These are phyloP conservation scores for Bursaphelenchus mucronatus DNA, from an alignment of 1,140 invertebrate genomes.

Conservation along the genomic window DNA sequence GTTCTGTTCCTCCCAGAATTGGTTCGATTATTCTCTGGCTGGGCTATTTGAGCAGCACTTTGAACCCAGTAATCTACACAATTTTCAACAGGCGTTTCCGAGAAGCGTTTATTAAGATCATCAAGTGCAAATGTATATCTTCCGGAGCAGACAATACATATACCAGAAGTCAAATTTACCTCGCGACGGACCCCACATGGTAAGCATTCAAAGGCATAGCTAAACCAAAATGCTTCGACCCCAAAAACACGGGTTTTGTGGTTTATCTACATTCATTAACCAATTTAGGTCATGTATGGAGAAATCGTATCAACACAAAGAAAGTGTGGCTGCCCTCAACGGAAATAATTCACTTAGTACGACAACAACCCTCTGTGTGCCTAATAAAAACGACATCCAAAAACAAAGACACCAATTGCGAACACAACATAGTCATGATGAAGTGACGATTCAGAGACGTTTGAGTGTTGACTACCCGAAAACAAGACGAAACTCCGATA, in stretches of 20 bases:
- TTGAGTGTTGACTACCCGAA: no score
- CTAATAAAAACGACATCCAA: no score
- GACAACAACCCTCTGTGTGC: no score
- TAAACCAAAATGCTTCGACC: background rate
- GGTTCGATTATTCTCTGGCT: conserved; percentile 71
- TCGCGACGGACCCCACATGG: conserved; percentile 39
- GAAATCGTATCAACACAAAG: conserved; percentile 16
- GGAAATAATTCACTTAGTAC: no score
- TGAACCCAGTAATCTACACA: conserved; percentile 84
- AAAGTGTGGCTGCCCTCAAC: background rate
- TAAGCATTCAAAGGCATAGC: conserved; percentile 17
- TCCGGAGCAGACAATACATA: conserved; percentile 38
- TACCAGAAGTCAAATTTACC: conserved; percentile 44
- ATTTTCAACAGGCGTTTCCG: conserved; percentile 89
- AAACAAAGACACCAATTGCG: no score
- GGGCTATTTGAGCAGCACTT: conserved; percentile 84
- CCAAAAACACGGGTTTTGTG: background rate
- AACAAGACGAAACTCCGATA: no score
- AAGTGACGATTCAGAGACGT: no score
- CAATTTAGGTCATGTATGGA: conserved; percentile 19
- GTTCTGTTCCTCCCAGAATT: conserved; percentile 76
- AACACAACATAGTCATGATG: no score
- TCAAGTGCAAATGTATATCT: conserved; percentile 71
- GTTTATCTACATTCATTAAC: background rate
- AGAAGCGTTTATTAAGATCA: conserved; percentile 80